Percentiles rank a stretch among this genome's conserved stretches.
phyloP scores from a whole-genome alignment of 2,113 vertebrate genomes.

The Craseonycteris thonglongyai region DNA sequence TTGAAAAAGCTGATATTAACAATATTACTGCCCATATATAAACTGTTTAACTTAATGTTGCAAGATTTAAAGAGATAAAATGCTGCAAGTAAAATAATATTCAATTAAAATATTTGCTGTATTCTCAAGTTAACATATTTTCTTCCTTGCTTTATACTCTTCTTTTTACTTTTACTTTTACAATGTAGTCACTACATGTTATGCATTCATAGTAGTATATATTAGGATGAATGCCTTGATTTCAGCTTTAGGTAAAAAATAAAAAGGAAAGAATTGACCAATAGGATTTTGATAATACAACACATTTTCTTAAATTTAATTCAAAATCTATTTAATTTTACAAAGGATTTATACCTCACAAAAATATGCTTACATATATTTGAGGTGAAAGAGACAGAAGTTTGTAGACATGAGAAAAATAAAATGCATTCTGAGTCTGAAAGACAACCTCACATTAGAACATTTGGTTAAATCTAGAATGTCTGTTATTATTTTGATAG shows the following conservation, averaged over 20 bases:
- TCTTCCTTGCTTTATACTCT: not conserved
- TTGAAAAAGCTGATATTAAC: not conserved
- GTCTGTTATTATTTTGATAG: not conserved
- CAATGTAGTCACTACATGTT: too few relatives aligned
- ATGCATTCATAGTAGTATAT: not conserved
- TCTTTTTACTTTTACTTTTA: not conserved
- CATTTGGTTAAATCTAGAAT: not conserved
- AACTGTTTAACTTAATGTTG: not conserved
- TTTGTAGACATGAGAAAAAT: not conserved
- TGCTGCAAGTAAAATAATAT: not conserved
- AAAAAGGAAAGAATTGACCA: not conserved
- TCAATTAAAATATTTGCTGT: not conserved
- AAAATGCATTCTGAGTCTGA: not conserved
- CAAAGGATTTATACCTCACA: not conserved
- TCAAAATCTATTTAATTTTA: not conserved
- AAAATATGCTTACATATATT: not conserved
- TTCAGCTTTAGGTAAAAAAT: not conserved
- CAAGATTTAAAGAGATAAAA: conserved; percentile 17
- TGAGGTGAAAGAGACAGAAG: not conserved
- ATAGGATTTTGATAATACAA: not conserved
- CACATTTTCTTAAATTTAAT: conserved; percentile 5
- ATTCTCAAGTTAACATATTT: not conserved
- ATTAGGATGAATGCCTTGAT: not conserved
- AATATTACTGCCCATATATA: not conserved
- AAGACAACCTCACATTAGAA: not conserved